Evolutionary conservation across 2,113 vertebrate species (phyloP).

Genomic region (Elaphurus davidianus): DNA sequence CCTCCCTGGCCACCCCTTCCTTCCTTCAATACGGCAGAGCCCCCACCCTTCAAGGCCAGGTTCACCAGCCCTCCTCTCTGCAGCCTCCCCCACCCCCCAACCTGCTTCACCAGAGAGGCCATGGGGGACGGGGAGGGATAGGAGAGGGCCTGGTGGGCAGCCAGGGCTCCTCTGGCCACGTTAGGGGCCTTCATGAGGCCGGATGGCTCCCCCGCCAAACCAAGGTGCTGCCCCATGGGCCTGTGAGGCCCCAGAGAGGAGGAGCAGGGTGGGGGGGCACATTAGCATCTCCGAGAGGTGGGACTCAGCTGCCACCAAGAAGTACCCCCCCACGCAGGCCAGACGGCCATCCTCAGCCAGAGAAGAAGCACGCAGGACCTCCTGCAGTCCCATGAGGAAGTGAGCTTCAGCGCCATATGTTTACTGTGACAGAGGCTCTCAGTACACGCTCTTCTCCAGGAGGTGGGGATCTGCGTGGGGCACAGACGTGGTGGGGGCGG

Average conservation of each 20-base stretch:
- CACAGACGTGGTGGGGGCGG: rapidly evolving
- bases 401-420: rapidly evolving
- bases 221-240: rapidly evolving
- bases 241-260: not conserved
- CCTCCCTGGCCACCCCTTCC: not conserved
- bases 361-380: not conserved
- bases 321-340: rapidly evolving
- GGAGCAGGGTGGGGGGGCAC: not conserved
- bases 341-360: not conserved
- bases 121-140: rapidly evolving
- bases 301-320: not conserved
- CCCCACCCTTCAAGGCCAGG: not conserved
- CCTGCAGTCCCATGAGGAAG: not conserved
- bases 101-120: not conserved
- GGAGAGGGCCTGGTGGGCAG: not conserved
- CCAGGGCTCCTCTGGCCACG: not conserved
- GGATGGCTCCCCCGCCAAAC: not conserved
- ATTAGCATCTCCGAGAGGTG: not conserved
- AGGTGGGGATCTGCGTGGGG: not conserved
- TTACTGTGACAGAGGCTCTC: not conserved
- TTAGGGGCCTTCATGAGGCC: not conserved
- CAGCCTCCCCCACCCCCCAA: rapidly evolving
- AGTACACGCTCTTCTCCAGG: rapidly evolving
- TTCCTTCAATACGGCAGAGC: not conserved
- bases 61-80: not conserved